A percentile compares a stretch with the other conserved stretches of the same genome.
phyloP scores from a whole-genome alignment of 2,888 invertebrate species.

The Lagria hirta region DNA sequence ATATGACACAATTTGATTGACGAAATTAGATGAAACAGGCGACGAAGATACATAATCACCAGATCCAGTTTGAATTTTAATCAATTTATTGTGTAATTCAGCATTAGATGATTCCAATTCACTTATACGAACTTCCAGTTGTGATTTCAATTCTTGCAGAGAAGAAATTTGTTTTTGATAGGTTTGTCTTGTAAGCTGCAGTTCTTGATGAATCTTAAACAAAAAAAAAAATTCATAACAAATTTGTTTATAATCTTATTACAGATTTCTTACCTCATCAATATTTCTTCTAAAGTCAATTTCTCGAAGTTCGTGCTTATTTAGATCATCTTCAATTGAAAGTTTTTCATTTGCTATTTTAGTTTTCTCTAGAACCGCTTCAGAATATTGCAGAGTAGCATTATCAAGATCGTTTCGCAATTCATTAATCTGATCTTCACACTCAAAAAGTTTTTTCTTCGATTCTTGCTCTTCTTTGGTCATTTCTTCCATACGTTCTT shows the following conservation, averaged over 20 bases:
- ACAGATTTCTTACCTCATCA: slow-evolving; percentile 6
- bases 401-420: slow-evolving; percentile 70
- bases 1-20: slow-evolving; percentile 22
- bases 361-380: slow-evolving; percentile 72
- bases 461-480: slow-evolving; percentile 52
- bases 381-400: slow-evolving; percentile 72
- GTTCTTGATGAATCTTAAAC: slow-evolving; percentile 41
- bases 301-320: slow-evolving; percentile 53
- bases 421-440: slow-evolving; percentile 58
- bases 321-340: slow-evolving; percentile 65
- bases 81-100: slow-evolving; percentile 48
- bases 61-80: slow-evolving; percentile 39
- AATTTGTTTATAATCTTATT: not conserved
- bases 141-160: slow-evolving; percentile 54
- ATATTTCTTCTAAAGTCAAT: slow-evolving; percentile 9
- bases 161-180: slow-evolving; percentile 41
- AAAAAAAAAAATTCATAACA: not conserved
- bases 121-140: slow-evolving; percentile 52
- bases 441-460: slow-evolving; percentile 51
- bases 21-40: slow-evolving; percentile 29
- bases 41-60: slow-evolving; percentile 30
- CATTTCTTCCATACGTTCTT: slow-evolving; percentile 54
- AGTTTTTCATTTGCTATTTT: slow-evolving; percentile 71
- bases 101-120: slow-evolving; percentile 52
- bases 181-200: slow-evolving; percentile 40